A percentile compares a stretch with the other conserved stretches of the same genome.
Evolutionary conservation across 2,113 vertebrate genomes (phyloP).

Genomic region (Dicentrarchus labrax): DNA sequence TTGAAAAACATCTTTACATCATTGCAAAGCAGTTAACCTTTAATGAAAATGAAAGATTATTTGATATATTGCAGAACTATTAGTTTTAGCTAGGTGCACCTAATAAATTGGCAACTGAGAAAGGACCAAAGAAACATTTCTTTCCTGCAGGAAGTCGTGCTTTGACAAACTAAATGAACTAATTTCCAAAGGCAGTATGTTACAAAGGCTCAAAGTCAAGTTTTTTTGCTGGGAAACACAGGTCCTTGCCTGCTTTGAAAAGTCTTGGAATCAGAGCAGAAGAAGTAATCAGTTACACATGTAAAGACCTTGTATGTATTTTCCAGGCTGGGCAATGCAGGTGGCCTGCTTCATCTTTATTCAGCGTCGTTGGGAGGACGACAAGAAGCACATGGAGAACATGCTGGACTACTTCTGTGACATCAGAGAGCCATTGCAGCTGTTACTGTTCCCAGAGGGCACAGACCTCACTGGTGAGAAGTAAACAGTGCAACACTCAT

Average conservation of each 20-base stretch:
- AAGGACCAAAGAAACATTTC: background rate
- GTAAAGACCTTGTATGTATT: constrained; percentile 27
- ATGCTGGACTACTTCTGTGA: constrained; percentile 98
- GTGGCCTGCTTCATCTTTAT: constrained; percentile 96
- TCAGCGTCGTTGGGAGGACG: constrained; percentile 94
- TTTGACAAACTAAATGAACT: background rate
- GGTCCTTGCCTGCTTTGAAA: background rate
- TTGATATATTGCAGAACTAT: background rate
- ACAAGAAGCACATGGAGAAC: constrained; percentile 91
- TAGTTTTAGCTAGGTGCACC: background rate
- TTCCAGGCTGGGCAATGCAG: constrained; percentile 98
- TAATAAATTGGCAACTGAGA: background rate
- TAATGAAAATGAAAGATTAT: no score
- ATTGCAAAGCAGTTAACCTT: constrained; percentile 9
- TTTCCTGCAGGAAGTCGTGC: background rate
- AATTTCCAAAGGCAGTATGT: background rate
- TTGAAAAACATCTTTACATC: background rate
- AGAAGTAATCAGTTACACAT: background rate
- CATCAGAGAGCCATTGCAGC: constrained; percentile 94
- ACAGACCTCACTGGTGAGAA: constrained; percentile 96
- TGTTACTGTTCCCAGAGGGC: constrained; percentile 97
- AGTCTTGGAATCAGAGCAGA: background rate
- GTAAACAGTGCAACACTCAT: background rate
- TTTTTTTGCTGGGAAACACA: background rate
- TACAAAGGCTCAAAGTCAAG: background rate